Conservation (phyloP, 2,113 vertebrate species). For the Scolopax mira region DNA sequence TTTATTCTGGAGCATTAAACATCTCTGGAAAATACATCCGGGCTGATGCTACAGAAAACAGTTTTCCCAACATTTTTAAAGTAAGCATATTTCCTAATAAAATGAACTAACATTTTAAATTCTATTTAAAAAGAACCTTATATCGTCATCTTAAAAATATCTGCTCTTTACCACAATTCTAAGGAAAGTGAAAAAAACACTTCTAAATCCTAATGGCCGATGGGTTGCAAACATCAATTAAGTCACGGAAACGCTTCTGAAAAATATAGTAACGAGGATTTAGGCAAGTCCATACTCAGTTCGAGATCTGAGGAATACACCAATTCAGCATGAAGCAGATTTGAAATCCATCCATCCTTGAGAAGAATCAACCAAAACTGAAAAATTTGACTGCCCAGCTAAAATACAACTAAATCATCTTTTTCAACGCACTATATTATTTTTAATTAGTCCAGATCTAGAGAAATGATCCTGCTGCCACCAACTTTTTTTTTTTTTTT, state of each 20-base stretch:
- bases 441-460: not conserved
- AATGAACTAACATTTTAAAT: slow-evolving; percentile 13
- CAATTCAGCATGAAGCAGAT: not conserved
- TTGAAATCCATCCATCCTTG: not conserved
- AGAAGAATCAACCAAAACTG: not conserved
- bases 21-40: slow-evolving; percentile 64
- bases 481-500: no score
- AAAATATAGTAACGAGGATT: not conserved
- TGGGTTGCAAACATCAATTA: not conserved
- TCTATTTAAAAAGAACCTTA: slow-evolving; percentile 19
- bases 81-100: slow-evolving; percentile 36
- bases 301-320: not conserved
- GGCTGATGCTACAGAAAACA: slow-evolving; percentile 40
- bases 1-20: slow-evolving; percentile 69
- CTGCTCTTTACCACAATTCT: slow-evolving; percentile 26
- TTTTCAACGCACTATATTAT: not conserved
- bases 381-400: not conserved
- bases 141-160: slow-evolving; percentile 27
- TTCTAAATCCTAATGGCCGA: not conserved
- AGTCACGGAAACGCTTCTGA: not conserved
- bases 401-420: not conserved
- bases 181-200: not conserved
- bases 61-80: not conserved
- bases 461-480: not conserved
- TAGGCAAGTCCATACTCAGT: not conserved